Base-by-base conservation (phyloP, 2,888 invertebrate species). In the Cosmia pyralina region DNA sequence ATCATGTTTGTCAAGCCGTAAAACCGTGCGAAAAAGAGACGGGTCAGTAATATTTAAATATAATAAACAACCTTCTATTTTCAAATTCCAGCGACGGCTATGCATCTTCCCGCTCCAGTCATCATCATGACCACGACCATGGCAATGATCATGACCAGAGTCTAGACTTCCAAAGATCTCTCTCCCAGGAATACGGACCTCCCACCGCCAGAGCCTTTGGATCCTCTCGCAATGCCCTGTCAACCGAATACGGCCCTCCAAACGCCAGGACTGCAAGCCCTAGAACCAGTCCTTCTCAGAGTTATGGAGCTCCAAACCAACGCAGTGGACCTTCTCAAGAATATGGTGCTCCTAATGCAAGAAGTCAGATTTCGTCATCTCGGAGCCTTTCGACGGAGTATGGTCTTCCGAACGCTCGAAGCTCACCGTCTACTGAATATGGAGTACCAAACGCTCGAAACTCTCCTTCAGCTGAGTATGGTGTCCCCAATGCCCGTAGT, bases 11-110 rank as follows among this genome's bases (percentile, higher is more conserved):
- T 41, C 7, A 41, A 41, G 7, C 41, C 41, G 8, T 41, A 41
- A 8, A 38, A 4, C 38, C 38, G 38, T 4, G 38, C 38, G 38
- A 38, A 38, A 38, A 4, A 38, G 38, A 6, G 38, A 6, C 6
- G 4, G 38, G 38, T 38, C 38, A 38, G 5, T 41, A 41, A 0
- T 41, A 41, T 41, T 8, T n/a, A 4, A 15, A 60, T 5, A 38
- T 38, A 22, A 34, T 19, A 52, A 22, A 17, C 1, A 15, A 13
- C 4, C 10, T 19, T 17, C 4, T 6, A 34, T 66, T 67, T 66
- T 60, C 11, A 13, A 11, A 73, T 91, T 92, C 11, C 88, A 95
- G 95, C 44, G 92, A 94, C 46, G 90, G 93, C 48, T 95, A 94
- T 74, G 84, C 93, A 66, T 80, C 92, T 68, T 87, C 90, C 2